phyloP scores from a whole-genome alignment of 2,888 invertebrate genomes.

The Mimachlamys varia region DNA sequence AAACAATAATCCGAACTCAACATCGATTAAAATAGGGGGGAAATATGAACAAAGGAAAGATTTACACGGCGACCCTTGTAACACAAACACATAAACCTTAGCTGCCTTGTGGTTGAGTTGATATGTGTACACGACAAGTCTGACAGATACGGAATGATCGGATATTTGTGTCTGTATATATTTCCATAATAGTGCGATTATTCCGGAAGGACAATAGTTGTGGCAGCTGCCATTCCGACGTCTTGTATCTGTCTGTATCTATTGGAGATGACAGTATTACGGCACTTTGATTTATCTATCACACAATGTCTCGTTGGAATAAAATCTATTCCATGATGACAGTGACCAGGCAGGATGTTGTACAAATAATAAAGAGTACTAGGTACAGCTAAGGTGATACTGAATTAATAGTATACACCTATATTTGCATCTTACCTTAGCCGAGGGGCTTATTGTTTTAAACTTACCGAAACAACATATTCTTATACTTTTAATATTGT shows the following conservation, averaged over 20 bases:
- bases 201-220: not conserved
- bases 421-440: too few species aligned
- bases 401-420: not conserved
- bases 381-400: not conserved
- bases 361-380: not conserved
- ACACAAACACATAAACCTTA: not conserved
- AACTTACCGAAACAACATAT: too few species aligned
- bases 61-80: too few species aligned
- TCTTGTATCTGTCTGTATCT: not conserved
- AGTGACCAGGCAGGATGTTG: not conserved
- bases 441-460: too few species aligned
- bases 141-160: slow-evolving; percentile 8
- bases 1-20: too few species aligned
- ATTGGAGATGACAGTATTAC: not conserved
- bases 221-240: not conserved
- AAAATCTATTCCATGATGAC: not conserved
- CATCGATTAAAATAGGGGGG: too few species aligned
- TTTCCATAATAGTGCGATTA: slow-evolving; percentile 1
- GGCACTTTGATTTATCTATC: not conserved
- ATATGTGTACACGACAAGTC: not conserved
- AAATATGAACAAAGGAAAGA: too few species aligned
- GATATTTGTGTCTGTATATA: slow-evolving; percentile 15
- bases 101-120: not conserved
- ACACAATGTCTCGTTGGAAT: not conserved
- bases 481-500: too few species aligned